Conservation (phyloP, 1,140 invertebrate species). For the Zaprionus nigranus region DNA sequence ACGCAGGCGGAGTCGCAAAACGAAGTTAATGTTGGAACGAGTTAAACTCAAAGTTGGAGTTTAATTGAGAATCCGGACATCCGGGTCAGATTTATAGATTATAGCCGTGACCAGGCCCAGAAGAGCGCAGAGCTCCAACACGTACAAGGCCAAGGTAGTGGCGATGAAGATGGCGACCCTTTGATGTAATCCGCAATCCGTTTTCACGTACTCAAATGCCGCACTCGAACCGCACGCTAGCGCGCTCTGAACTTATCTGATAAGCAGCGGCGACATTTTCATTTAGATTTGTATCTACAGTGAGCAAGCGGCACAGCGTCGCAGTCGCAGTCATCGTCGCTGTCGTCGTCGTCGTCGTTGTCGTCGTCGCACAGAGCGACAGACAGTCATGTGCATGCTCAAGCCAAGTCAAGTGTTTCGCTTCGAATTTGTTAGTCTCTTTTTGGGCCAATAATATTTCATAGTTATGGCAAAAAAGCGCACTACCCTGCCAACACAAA, state of each 20-base stretch:
- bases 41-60: background rate
- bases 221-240: conserved; percentile 67
- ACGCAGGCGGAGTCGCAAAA: background rate
- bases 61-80: background rate
- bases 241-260: conserved; percentile 78
- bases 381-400: conserved; percentile 42
- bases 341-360: background rate
- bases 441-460: conserved; percentile 54
- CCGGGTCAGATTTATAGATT: background rate
- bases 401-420: conserved; percentile 23
- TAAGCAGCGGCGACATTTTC: conserved; percentile 73
- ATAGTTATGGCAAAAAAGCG: conserved; percentile 38
- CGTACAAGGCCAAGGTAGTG: background rate
- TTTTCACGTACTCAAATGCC: conserved; percentile 10
- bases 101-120: background rate
- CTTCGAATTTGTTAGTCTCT: conserved; percentile 14
- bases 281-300: conserved; percentile 77
- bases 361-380: background rate
- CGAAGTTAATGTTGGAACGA: background rate
- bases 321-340: conserved; percentile 15
- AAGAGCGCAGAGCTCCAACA: background rate
- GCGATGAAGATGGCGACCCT: background rate
- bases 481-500: conserved; percentile 49
- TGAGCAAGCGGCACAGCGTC: conserved; percentile 27
- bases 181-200: conserved; percentile 3